phyloP scores from a whole-genome alignment of 2,888 invertebrate genomes.

The Phortica okadai region DNA sequence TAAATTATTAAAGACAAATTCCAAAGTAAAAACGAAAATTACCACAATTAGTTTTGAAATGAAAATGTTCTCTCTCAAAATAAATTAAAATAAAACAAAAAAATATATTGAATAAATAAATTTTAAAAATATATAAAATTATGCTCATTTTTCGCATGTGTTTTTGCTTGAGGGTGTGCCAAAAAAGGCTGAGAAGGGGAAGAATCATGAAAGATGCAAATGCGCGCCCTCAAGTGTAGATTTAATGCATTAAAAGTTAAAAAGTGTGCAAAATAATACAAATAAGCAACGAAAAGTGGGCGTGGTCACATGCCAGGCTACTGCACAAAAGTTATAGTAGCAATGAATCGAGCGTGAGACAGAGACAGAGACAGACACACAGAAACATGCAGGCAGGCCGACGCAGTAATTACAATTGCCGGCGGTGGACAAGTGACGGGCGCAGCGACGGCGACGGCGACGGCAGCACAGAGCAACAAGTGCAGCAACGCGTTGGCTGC shows the following conservation, averaged over 20 bases:
- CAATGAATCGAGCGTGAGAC: conserved; percentile 16
- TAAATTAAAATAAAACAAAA: conserved; percentile 9
- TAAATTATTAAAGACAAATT: conserved; percentile 35
- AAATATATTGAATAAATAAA: conserved; percentile 24
- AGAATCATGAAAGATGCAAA: conserved; percentile 65
- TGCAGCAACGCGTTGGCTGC: conserved; percentile 32
- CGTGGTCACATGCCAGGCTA: conserved; percentile 48
- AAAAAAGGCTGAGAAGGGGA: not conserved
- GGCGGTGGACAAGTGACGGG: conserved; percentile 65
- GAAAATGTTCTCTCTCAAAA: conserved; percentile 42
- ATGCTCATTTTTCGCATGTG: not conserved
- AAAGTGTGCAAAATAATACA: conserved; percentile 8
- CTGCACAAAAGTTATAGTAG: conserved; percentile 58
- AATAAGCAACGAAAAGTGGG: conserved; percentile 18
- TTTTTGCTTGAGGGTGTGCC: not conserved
- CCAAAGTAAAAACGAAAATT: conserved; percentile 38
- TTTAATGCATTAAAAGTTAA: conserved; percentile 44
- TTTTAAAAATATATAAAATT: not conserved
- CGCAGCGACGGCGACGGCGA: conserved; percentile 46
- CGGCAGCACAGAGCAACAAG: conserved; percentile 33
- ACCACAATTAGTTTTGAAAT: conserved; percentile 37
- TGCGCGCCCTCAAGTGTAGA: conserved; percentile 56
- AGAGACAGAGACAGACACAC: conserved; percentile 38
- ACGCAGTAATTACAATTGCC: conserved; percentile 73
- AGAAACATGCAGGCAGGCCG: conserved; percentile 63